Evolutionary conservation across 2,888 invertebrate genomes (phyloP).

Genomic region (Hypselothyrea guttata): DNA sequence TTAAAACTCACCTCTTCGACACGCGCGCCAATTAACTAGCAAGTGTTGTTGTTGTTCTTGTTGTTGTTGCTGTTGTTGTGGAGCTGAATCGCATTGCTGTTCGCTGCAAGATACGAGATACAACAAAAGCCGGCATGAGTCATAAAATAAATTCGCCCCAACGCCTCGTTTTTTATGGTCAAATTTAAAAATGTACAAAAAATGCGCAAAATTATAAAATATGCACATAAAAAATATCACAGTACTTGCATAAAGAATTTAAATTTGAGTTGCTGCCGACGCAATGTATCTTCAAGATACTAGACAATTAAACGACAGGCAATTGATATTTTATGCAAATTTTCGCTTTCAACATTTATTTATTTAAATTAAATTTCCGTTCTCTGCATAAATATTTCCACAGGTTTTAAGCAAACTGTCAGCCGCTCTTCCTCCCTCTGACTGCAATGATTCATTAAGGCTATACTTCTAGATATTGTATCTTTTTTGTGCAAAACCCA

Average conservation of each 20-base stretch:
- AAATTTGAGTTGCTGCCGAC: constrained; percentile 17
- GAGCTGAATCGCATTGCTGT: constrained; percentile 39
- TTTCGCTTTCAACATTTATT: constrained; percentile 24
- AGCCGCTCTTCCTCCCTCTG: constrained; percentile 22
- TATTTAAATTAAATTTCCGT: constrained; percentile 46
- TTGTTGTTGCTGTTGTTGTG: constrained; percentile 31
- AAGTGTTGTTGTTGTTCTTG: constrained; percentile 19
- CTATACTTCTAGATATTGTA: constrained; percentile 25
- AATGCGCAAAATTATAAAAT: constrained; percentile 35
- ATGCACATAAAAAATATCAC: constrained; percentile 24
- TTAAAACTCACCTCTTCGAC: constrained; percentile 59
- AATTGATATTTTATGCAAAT: constrained; percentile 68
- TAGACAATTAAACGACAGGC: constrained; percentile 47
- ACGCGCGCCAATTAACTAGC: constrained; percentile 61
- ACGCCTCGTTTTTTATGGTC: constrained; percentile 37
- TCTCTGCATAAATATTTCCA: constrained; percentile 35
- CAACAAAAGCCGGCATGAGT: constrained; percentile 40
- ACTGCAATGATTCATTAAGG: constrained; percentile 36
- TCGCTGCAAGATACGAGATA: constrained; percentile 48
- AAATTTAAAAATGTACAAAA: constrained; percentile 16
- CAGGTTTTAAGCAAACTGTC: not conserved
- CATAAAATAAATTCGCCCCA: constrained; percentile 58
- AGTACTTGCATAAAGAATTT: constrained; percentile 6
- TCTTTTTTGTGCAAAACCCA: constrained; percentile 11
- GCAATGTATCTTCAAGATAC: constrained; percentile 55